A percentile compares a stretch with the other conserved stretches of the same genome.
Conservation (phyloP, 2,113 vertebrate species). For the Marmota flaviventris region DNA sequence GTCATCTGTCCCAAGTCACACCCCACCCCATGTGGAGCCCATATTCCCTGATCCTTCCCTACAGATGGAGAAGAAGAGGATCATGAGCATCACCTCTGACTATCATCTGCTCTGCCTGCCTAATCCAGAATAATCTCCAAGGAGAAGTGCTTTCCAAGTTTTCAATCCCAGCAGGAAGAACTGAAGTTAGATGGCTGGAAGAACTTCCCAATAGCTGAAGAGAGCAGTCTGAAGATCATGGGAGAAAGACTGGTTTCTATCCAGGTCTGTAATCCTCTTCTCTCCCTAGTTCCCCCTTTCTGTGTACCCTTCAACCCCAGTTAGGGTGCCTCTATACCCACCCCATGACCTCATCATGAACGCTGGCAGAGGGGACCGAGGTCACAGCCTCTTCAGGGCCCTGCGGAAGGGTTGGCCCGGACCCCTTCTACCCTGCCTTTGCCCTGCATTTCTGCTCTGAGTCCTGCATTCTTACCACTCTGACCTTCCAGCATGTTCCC, state of each 20-base stretch:
- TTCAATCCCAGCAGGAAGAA: neutral
- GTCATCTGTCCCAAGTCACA: neutral
- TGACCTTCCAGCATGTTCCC: neutral
- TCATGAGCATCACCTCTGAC: accelerated
- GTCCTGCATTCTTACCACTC: neutral
- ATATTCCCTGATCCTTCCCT: neutral
- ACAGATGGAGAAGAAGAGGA: neutral
- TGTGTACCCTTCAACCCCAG: neutral
- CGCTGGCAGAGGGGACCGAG: neutral
- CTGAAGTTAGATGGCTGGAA: neutral
- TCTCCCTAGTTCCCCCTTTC: neutral
- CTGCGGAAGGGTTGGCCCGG: neutral
- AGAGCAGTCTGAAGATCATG: neutral
- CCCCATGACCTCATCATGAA: neutral
- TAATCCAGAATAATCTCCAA: neutral
- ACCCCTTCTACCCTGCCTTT: neutral
- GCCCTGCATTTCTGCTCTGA: neutral
- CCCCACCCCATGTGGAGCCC: neutral
- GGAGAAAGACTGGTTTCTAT: neutral
- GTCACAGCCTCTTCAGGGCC: neutral
- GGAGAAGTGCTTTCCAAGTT: neutral
- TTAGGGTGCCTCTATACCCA: neutral
- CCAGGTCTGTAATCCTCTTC: neutral
- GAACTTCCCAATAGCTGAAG: constrained; percentile 26
- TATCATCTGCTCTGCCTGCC: neutral